phyloP scores from a whole-genome alignment of 2,797 vertebrate genomes.

The Thamnophis elegans region DNA sequence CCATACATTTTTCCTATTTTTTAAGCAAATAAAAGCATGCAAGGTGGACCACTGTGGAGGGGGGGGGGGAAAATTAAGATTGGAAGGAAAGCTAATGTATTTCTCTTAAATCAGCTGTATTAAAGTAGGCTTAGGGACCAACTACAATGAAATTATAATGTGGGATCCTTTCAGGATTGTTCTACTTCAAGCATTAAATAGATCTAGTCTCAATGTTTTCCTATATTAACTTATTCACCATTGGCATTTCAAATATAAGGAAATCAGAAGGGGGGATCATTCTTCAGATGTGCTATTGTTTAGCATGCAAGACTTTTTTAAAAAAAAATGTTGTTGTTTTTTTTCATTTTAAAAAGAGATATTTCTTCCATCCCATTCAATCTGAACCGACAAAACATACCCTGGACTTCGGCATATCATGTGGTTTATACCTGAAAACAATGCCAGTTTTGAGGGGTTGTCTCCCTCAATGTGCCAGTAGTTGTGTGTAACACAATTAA shows the following conservation, averaged over 20 bases:
- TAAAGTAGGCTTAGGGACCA: background rate
- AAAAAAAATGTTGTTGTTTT: background rate
- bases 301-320: background rate
- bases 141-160: background rate
- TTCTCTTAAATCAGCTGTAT: background rate
- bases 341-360: background rate
- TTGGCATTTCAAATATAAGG: background rate
- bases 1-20: constrained; percentile 5
- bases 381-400: background rate
- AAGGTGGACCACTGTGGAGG: background rate
- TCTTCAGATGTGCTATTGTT: background rate
- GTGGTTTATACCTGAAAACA: background rate
- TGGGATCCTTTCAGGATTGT: background rate
- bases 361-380: background rate
- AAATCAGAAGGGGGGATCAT: background rate
- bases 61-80: background rate
- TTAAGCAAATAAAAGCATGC: background rate
- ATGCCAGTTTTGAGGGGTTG: constrained; percentile 4
- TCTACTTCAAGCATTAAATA: background rate
- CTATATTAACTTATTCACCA: background rate
- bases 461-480: constrained; percentile 18
- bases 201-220: background rate
- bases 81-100: background rate
- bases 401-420: background rate
- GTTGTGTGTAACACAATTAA: background rate